A percentile compares a stretch with the other conserved stretches of the same genome.
phyloP scores from a whole-genome alignment of 2,797 vertebrate species.

The Calcarius lapponicus region DNA sequence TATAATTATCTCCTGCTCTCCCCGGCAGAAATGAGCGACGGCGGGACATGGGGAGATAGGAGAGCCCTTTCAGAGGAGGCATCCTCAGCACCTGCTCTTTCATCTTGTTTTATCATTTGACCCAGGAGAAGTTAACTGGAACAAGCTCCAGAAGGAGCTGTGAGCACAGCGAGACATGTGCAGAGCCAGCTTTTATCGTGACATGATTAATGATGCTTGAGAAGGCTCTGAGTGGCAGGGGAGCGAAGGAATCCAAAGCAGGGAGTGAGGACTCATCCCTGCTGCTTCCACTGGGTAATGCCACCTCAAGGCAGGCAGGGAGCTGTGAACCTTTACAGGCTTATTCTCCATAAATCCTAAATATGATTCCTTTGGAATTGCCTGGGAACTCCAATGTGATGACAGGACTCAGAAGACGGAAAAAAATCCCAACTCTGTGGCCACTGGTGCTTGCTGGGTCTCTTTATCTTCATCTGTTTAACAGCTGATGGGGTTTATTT shows the following conservation, averaged over 20 bases:
- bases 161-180: neutral
- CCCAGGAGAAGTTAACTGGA: neutral
- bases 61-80: neutral
- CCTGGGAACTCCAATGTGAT: neutral
- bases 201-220: neutral
- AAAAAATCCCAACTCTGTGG: neutral
- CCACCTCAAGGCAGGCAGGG: neutral
- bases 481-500: neutral
- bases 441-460: neutral
- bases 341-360: neutral
- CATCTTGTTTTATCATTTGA: neutral
- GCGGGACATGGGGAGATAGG: neutral
- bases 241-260: neutral
- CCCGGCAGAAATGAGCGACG: neutral
- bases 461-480: conserved; percentile 22
- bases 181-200: neutral
- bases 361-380: neutral
- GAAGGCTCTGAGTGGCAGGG: neutral
- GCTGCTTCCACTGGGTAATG: neutral
- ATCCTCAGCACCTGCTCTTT: neutral
- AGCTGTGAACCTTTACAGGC: neutral
- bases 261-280: neutral
- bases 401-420: neutral
- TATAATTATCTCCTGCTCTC: conserved; percentile 2
- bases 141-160: neutral